These are phyloP conservation scores for Perca flavescens DNA, from an alignment of 2,113 vertebrate genomes.

Conservation along the genomic window DNA sequence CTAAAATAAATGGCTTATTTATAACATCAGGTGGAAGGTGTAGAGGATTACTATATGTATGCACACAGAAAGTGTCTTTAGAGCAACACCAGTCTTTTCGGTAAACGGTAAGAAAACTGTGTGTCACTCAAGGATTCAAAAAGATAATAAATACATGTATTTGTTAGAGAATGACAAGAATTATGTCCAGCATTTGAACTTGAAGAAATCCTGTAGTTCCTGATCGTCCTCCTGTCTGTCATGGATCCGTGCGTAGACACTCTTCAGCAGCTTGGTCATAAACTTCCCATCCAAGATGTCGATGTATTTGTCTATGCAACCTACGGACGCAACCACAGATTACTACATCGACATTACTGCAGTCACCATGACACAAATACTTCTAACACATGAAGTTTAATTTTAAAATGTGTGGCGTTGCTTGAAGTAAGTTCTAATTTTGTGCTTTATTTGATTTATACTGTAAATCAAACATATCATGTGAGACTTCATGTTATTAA, in stretches of 20 bases:
- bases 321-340: conserved; percentile 58
- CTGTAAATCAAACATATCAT: background rate
- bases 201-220: conserved; percentile 81
- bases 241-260: conserved; percentile 74
- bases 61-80: background rate
- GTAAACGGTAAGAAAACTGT: background rate
- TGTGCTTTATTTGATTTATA: background rate
- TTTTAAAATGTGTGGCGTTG: too few relatives aligned
- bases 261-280: conserved; percentile 75
- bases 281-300: conserved; percentile 76
- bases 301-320: conserved; percentile 79
- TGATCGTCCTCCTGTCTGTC: conserved; percentile 76
- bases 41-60: background rate
- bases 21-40: background rate
- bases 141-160: background rate
- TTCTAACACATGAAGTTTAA: background rate
- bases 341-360: background rate
- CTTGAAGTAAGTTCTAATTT: too few relatives aligned
- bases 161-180: background rate
- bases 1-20: background rate
- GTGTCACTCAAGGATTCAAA: background rate
- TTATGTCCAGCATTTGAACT: conserved; percentile 81
- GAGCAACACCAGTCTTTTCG: background rate
- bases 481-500: too few relatives aligned
- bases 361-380: background rate